Evolutionary conservation across 2,888 invertebrate species (phyloP).

Genomic region (Agrotis segetum): DNA sequence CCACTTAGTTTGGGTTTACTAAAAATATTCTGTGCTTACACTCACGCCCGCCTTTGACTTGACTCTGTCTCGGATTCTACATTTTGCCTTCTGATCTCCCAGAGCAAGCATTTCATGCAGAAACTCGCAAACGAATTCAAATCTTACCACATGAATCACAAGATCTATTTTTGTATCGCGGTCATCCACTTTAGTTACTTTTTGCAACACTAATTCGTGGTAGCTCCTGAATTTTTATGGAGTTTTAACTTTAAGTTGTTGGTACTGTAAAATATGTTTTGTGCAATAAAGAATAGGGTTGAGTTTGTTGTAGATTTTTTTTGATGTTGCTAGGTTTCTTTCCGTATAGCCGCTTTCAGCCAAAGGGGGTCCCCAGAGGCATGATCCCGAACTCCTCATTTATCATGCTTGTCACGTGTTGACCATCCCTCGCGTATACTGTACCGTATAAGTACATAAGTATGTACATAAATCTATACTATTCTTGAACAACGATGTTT

Average conservation of each 20-base stretch:
- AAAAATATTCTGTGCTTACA: conserved; percentile 83
- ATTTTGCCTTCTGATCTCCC: conserved; percentile 79
- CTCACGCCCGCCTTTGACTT: conserved; percentile 80
- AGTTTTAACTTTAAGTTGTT: conserved; percentile 68
- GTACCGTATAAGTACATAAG: conserved; percentile 79
- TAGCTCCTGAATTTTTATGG: conserved; percentile 82
- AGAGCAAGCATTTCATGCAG: conserved; percentile 66
- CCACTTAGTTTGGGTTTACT: conserved; percentile 72
- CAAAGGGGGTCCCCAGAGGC: conserved; percentile 87
- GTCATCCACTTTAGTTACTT: conserved; percentile 77
- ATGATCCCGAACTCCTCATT: conserved; percentile 89
- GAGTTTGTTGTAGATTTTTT: conserved; percentile 65
- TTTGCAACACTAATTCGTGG: conserved; percentile 86
- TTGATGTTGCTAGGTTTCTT: conserved; percentile 78
- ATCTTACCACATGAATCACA: conserved; percentile 67
- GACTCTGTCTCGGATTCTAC: conserved; percentile 83
- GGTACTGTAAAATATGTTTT: conserved; percentile 64
- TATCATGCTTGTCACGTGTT: conserved; percentile 90
- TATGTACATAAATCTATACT: conserved; percentile 72
- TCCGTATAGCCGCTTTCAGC: conserved; percentile 75
- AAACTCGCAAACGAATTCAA: conserved; percentile 69
- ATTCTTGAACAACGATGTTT: conserved; percentile 61
- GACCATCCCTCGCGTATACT: conserved; percentile 89
- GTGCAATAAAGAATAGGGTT: conserved; percentile 63
- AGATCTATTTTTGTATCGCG: conserved; percentile 68